Base-by-base conservation (phyloP, 2,113 vertebrate genomes). In the Bagarius yarrelli region DNA sequence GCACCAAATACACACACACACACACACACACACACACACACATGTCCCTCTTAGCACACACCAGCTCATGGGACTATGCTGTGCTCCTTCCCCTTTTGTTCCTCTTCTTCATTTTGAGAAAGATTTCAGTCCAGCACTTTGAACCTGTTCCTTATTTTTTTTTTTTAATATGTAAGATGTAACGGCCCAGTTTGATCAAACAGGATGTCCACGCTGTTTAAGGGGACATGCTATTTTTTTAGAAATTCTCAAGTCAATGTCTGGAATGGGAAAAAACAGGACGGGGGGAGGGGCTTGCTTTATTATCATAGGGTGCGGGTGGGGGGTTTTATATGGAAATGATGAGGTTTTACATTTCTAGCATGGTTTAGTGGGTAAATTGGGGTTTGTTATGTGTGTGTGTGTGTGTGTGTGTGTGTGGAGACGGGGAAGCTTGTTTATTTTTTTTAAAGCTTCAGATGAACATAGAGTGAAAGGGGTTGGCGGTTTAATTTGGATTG, bases 41-140 rank as follows among this genome's bases (percentile, higher is more conserved):
- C 34, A 40, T 56, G 73, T 63, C 60, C 40, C 63, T 79, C 64
- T 72, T 30, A 64, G 74, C 59, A 76, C 52, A 70, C 72, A 63
- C 66, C 71, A 73, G 76, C 67, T 73, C 75, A 8, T 59, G 27
- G 60, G 40, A 72, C 25, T 50, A 44, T 70, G 15, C 64, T 76
- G 50, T 79, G 64, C 59, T 61, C 36, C 83, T 73, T 55, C 76
- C 64, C 56, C 69, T 78, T 66, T 32, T 18, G 6, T 60, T 77
- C 81, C 76, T 86, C 72, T 75, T 74, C 79, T 87, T 88, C 87
- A 85, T 88, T 86, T 79, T n/a, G 36, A 67, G 79, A 86, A 89
- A 83, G 63, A 89, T 87, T 90, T 82, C 89, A 87, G 79, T 89
- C 74, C 84, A 91, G 91, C 91, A 93, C 92, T 92, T 86, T 91